These are phyloP conservation scores for Listrodromus nycthemerus DNA, from an alignment of 2,888 invertebrate species.

Conservation along the genomic window DNA sequence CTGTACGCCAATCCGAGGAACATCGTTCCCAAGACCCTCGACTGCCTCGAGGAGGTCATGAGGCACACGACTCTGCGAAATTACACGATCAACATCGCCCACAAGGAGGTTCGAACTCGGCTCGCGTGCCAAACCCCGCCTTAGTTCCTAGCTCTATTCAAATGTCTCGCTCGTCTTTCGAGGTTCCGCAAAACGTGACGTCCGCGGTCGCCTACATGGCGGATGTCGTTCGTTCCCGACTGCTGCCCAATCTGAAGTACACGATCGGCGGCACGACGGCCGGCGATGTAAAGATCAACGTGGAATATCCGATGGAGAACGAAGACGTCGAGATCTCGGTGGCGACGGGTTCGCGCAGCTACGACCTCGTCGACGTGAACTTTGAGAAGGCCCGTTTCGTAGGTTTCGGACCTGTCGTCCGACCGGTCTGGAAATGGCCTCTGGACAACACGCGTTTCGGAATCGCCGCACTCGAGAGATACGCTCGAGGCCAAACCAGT, in stretches of 20 bases:
- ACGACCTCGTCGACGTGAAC: constrained; percentile 73
- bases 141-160: too few species aligned
- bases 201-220: constrained; percentile 56
- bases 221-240: constrained; percentile 66
- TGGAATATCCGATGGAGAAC: constrained; percentile 74
- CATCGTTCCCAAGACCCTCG: constrained; percentile 73
- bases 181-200: constrained; percentile 70
- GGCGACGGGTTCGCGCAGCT: constrained; percentile 74
- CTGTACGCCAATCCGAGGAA: constrained; percentile 71
- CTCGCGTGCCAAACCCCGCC: too few species aligned
- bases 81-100: constrained; percentile 77
- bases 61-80: constrained; percentile 79
- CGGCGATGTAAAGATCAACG: constrained; percentile 71
- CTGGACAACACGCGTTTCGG: constrained; percentile 76
- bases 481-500: constrained; percentile 57
- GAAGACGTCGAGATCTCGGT: constrained; percentile 74
- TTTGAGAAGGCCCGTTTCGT: constrained; percentile 61
- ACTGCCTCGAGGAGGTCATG: constrained; percentile 73
- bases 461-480: constrained; percentile 64
- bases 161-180: not conserved
- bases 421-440: constrained; percentile 62
- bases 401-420: constrained; percentile 66
- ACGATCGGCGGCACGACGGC: constrained; percentile 70
- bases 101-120: constrained; percentile 71
- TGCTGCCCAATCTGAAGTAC: constrained; percentile 68